phyloP scores from a whole-genome alignment of 2,888 invertebrate species.

The Phengaris arion region DNA sequence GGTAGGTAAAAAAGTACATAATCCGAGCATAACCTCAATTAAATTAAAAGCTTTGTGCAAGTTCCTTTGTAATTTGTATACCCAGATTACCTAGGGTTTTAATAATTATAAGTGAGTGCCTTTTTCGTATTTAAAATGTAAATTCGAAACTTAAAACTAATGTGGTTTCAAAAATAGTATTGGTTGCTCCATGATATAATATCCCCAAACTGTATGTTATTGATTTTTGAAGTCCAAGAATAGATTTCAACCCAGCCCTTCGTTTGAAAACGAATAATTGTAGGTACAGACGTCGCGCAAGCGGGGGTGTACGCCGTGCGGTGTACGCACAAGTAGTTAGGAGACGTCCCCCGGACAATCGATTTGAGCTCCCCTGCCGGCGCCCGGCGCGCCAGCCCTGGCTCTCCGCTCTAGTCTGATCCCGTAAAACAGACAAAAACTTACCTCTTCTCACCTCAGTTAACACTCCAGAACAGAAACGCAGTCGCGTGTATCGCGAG shows the following conservation, averaged over 20 bases:
- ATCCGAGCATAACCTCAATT: too few species aligned
- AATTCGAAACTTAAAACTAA: neutral
- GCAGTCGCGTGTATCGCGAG: slow-evolving; percentile 70
- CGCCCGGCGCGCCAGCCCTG: slow-evolving; percentile 45
- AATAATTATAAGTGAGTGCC: too few species aligned
- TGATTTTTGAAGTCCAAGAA: slow-evolving; percentile 29
- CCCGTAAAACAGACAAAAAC: slow-evolving; percentile 56
- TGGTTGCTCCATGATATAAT: neutral
- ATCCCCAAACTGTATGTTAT: slow-evolving; percentile 24
- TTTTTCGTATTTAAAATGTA: neutral
- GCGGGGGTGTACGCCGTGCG: slow-evolving; percentile 52
- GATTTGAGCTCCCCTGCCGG: slow-evolving; percentile 66
- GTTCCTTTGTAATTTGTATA: too few species aligned
- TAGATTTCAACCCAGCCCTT: slow-evolving; percentile 47
- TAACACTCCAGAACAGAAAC: slow-evolving; percentile 65
- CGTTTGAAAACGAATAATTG: slow-evolving; percentile 49
- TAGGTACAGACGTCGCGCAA: slow-evolving; percentile 36
- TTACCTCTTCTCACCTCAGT: slow-evolving; percentile 72
- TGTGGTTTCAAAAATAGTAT: neutral
- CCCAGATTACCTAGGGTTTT: neutral
- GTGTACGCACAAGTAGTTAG: slow-evolving; percentile 18
- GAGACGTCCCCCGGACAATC: slow-evolving; percentile 57
- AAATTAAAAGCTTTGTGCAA: too few species aligned
- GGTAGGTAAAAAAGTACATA: neutral
- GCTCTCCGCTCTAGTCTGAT: slow-evolving; percentile 36